Evolutionary conservation across 2,888 invertebrate genomes (phyloP), one percentile per base, ranked within the genome.

Genomic region (Zaprionus obscuricornis): DNA sequence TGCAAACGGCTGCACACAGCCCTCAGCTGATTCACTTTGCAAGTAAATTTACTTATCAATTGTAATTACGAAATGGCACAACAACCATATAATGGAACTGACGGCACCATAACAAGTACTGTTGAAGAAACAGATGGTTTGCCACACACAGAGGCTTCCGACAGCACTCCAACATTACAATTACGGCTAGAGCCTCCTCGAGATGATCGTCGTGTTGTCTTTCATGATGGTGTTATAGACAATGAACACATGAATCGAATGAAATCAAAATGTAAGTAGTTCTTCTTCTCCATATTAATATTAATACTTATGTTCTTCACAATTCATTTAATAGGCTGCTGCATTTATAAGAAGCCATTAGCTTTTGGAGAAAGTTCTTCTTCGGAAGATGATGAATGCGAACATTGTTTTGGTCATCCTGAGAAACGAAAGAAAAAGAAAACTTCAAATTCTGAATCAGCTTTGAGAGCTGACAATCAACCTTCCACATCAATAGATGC

Each of bases 241-340:
- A 98, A 98, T 91, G 98, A 98, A 89, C 91, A 97, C 87, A 93
- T 98, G 95, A 96, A 96, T 88, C 97, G 96, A 90, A 98, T 97
- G 91, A 98, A 98, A 90, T 98, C 98, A 16, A 98, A 98, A 93
- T 98, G 98, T 97, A 91, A 93, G 94, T n/a, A 1, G 3, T 31
- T n/a, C 1, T 16, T 0, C 1, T 13, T 6, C 1, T 10, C 7
- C 2, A 36, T 5, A 36, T 1, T 3, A n/a, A 20, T 17, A 20
- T 2, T 7, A 4, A 13, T 20, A n/a, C 20, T 20, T n/a, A 39
- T 7, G 33, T 45, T 58, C 84, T n/a, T n/a, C n/a, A n/a, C n/a
- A n/a, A n/a, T n/a, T n/a, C n/a, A n/a, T n/a, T n/a, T n/a, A n/a
- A n/a, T n/a, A 97, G 97, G 97, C 91, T 98, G 98, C 89, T 98